Evolutionary conservation across 2,797 vertebrate genomes (phyloP), one percentile per base, ranked within the genome.

Genomic region (Phalloptychus januarius): DNA sequence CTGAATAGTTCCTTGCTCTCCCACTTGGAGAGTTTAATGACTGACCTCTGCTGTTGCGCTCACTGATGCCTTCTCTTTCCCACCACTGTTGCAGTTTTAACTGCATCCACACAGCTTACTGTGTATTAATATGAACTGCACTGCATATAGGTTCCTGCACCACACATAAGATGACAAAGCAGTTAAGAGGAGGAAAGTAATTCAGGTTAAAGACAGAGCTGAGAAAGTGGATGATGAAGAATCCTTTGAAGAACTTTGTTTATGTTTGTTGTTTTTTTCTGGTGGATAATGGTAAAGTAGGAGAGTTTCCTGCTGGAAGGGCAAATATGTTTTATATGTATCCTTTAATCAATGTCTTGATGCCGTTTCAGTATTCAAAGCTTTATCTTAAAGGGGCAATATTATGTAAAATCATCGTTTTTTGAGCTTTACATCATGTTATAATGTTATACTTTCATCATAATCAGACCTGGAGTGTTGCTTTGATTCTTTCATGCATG

Each of bases 61-160:
- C 91, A 83, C 75, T 18, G 90, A 91, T 93, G 92, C 92, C 91
- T 95, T 93, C 79, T 83, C 58, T 40, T 69, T 15, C 33, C 46
- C 75, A 79, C 71, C 74, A 61, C 89, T 83, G 50, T 52, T 61
- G 73, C 80, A 82, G 77, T 87, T 86, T 83, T 71, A 61, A 81
- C 78, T 79, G 79, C 75, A 74, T 63, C 82, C 82, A 83, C 72
- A 58, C 78, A 74, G 76, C 80, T 81, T 45, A 85, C 46, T 86
- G 77, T 85, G 83, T 79, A 77, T 79, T 78, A 76, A 77, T 52
- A 48, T 48, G 38, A 58, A 63, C n/a, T 44, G 42, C 3, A 72
- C 20, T 38, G 50, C 65, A 28, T 70, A 50, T 3, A 45, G 36
- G 8, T 81, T 76, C 71, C 76, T 40, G 54, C 79, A 87, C 89